phyloP scores from a whole-genome alignment of 2,113 vertebrate genomes.

The Sphyrna mokarran region DNA sequence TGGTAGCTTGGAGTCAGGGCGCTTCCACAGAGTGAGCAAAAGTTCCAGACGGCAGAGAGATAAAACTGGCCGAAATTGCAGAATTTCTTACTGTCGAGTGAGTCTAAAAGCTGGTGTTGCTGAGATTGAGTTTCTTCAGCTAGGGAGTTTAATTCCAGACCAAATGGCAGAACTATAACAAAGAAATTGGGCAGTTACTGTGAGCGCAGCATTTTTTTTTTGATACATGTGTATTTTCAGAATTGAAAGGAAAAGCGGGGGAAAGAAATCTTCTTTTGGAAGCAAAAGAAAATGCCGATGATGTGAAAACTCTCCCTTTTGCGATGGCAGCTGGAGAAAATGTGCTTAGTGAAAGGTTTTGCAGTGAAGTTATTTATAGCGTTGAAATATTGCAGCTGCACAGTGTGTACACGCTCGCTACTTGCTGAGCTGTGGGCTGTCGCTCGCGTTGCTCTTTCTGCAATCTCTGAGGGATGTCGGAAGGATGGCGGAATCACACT shows the following conservation, averaged over 20 bases:
- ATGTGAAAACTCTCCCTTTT: slow-evolving; percentile 1
- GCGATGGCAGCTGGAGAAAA: slow-evolving; percentile 18
- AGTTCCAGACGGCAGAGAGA: not conserved
- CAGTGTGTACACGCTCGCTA: not conserved
- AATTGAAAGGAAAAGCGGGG: too few species aligned
- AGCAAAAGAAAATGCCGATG: not conserved
- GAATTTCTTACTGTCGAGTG: not conserved
- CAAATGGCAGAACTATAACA: not conserved
- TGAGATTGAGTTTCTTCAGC: not conserved
- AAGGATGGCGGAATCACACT: not conserved
- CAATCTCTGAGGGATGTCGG: not conserved
- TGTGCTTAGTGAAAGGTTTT: slow-evolving; percentile 3
- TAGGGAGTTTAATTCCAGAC: not conserved
- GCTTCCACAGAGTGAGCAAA: not conserved
- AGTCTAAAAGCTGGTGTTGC: not conserved
- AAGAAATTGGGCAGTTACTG: not conserved
- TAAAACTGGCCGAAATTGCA: not conserved
- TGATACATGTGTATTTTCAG: not conserved
- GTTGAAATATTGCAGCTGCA: not conserved
- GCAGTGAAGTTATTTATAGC: slow-evolving; percentile 20
- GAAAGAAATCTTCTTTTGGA: not conserved
- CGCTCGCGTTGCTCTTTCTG: not conserved
- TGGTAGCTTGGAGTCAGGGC: not conserved
- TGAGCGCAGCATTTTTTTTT: not conserved
- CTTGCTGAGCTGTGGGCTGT: not conserved